Percentiles rank a stretch among this genome's conserved stretches.
Evolutionary conservation across 2,797 vertebrate genomes (phyloP).

Genomic region (Sphenodon punctatus): DNA sequence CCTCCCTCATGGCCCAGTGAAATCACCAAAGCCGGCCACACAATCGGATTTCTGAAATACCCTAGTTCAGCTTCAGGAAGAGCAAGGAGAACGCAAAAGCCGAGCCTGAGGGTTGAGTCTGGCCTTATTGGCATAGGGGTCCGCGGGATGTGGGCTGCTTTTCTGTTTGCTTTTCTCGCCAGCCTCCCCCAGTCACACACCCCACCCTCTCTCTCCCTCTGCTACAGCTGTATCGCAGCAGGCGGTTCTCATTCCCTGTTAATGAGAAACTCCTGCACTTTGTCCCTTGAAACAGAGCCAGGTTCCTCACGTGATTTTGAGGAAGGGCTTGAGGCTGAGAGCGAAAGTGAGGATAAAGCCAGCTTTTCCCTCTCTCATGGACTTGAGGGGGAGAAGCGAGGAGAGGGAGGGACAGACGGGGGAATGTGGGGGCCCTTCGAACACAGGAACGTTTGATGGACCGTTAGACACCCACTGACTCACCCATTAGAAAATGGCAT

Average conservation of each 20-base stretch:
- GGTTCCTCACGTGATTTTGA: slow-evolving; percentile 23
- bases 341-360: neutral
- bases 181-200: neutral
- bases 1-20: no score
- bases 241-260: slow-evolving; percentile 61
- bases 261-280: slow-evolving; percentile 81
- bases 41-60: no score
- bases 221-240: slow-evolving; percentile 53
- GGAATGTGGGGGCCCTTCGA: neutral
- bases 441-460: no score
- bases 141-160: no score
- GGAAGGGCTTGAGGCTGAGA: neutral
- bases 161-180: neutral
- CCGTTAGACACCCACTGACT: no score
- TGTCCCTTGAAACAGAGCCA: slow-evolving; percentile 67
- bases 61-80: no score
- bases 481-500: no score
- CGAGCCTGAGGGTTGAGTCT: no score
- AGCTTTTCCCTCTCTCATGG: rapidly evolving
- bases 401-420: neutral
- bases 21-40: no score
- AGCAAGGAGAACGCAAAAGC: no score
- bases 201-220: neutral
- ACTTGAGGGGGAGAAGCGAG: neutral
- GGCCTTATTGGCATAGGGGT: neutral